Evolutionary conservation across 37 sponge, comb jelly and placozoan species (phyloP), one percentile per base, ranked within the genome.

Genomic region (Beroe forskalii): DNA sequence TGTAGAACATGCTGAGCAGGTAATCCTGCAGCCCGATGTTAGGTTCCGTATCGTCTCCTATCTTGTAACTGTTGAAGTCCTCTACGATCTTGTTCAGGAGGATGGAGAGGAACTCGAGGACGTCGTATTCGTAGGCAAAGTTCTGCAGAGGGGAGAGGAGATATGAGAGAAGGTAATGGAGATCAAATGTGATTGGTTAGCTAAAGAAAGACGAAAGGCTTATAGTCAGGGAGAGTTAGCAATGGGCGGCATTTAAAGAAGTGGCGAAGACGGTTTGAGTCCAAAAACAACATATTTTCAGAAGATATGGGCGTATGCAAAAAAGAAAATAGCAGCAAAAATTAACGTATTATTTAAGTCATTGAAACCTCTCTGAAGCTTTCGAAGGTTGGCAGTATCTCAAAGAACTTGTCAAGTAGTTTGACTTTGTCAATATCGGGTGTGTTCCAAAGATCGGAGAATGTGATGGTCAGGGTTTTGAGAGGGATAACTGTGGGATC

Each of bases 341-440:
- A n/a, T n/a, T n/a, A n/a, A n/a, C n/a, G n/a, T n/a, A n/a, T n/a
- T n/a, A n/a, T n/a, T n/a, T n/a, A n/a, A n/a, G n/a, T n/a, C n/a
- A n/a, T n/a, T n/a, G n/a, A n/a, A 32, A 80, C 86, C 86, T 80
- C 86, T 43, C 86, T 40, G 55, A 80, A 80, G 86, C 86, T 80
- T 27, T 41, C 44, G 22, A 80, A 80, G 4, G 86, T 80, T 4
- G 86, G 86, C 55, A 80, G 86, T 30, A 80, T 80, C 40, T 80
- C 86, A 43, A 80, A 80, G 86, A 80, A 80, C 55, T 80, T 80
- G 55, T 80, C 86, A 0, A 80, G 55, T 28, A 80, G 55, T 25
- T 80, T 80, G 31, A 80, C 86, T 42, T 48, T 23, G 31, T 80
- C 86, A 42, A 80, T 80, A 42, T 38, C 55, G 4, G 86, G 86